Percentiles rank a stretch among this genome's conserved stretches.
Evolutionary conservation across 53 echinoderm and acorn worm species (phyloP).

Genomic region (Hippasteria phrygiana): DNA sequence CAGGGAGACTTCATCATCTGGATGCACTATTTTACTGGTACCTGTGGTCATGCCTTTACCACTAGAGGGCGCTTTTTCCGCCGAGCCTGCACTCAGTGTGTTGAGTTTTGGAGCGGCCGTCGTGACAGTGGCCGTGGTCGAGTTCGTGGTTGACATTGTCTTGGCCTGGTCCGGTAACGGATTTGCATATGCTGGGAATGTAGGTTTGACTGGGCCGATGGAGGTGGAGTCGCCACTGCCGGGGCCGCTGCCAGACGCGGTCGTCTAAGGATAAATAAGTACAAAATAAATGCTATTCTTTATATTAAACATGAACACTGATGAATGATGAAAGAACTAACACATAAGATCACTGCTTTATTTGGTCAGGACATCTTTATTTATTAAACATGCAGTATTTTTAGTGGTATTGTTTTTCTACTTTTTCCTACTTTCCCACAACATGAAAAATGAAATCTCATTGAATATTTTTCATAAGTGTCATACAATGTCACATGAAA

Average conservation of each 20-base stretch:
- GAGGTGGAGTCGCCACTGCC: constrained; percentile 4
- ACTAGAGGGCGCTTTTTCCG: constrained; percentile 40
- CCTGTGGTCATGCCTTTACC: constrained; percentile 64
- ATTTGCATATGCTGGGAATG: constrained; percentile 87
- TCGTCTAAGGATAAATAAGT: constrained; percentile 6
- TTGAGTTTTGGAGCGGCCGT: constrained; percentile 63
- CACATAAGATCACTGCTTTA: too few relatives aligned
- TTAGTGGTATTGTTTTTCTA: too few relatives aligned
- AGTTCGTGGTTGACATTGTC: constrained; percentile 21
- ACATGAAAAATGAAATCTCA: too few relatives aligned
- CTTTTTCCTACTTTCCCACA: too few relatives aligned
- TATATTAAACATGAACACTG: too few relatives aligned
- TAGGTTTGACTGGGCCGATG: constrained; percentile 79
- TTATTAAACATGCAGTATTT: too few relatives aligned
- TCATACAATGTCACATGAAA: too few relatives aligned
- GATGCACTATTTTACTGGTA: constrained; percentile 98
- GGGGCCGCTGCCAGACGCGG: constrained; percentile 19
- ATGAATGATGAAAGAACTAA: too few relatives aligned
- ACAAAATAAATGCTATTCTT: too few relatives aligned
- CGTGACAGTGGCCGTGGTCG: constrained; percentile 55
- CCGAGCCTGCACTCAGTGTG: constrained; percentile 64
- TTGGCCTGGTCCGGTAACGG: constrained; percentile 50
- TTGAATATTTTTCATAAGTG: too few relatives aligned
- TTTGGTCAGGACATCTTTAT: too few relatives aligned
- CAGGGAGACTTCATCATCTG: constrained; percentile 98